These are phyloP conservation scores for Argopecten irradians DNA, from an alignment of 1,140 invertebrate species.

Conservation along the genomic window DNA sequence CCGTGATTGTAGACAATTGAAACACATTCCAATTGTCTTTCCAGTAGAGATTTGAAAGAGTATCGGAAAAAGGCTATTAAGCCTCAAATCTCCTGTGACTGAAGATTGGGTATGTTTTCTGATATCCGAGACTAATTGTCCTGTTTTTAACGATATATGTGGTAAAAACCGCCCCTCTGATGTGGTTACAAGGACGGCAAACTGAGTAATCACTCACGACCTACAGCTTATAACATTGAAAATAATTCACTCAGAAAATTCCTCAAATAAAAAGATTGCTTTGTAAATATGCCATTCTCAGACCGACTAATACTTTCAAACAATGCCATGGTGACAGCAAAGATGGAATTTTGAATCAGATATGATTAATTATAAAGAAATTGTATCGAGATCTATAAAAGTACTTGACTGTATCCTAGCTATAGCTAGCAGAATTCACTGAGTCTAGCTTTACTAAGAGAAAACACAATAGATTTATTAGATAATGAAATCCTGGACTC, in stretches of 20 bases:
- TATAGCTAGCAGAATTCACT: too few relatives aligned
- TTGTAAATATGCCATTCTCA: not conserved
- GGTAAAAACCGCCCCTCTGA: not conserved
- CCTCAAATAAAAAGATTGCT: not conserved
- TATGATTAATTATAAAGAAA: too few relatives aligned
- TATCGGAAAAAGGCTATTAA: not conserved
- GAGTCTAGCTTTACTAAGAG: too few relatives aligned
- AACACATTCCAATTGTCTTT: slow-evolving; percentile 13
- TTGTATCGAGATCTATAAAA: too few relatives aligned
- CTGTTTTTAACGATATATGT: slow-evolving; percentile 10
- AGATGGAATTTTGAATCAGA: too few relatives aligned
- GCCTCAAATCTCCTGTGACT: not conserved
- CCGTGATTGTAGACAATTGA: not conserved
- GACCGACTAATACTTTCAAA: not conserved
- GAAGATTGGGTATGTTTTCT: not conserved
- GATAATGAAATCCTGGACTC: too few relatives aligned
- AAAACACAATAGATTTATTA: too few relatives aligned
- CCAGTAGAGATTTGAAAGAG: not conserved
- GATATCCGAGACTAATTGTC: slow-evolving; percentile 9
- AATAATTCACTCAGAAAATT: not conserved
- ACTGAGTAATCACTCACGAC: slow-evolving; percentile 15
- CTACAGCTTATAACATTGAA: not conserved
- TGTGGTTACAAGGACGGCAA: not conserved
- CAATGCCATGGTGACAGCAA: not conserved
- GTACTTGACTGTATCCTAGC: too few relatives aligned